Percentiles rank a stretch among this genome's conserved stretches.
Conservation (phyloP, 2,113 vertebrate genomes). For the Cinclus cinclus region DNA sequence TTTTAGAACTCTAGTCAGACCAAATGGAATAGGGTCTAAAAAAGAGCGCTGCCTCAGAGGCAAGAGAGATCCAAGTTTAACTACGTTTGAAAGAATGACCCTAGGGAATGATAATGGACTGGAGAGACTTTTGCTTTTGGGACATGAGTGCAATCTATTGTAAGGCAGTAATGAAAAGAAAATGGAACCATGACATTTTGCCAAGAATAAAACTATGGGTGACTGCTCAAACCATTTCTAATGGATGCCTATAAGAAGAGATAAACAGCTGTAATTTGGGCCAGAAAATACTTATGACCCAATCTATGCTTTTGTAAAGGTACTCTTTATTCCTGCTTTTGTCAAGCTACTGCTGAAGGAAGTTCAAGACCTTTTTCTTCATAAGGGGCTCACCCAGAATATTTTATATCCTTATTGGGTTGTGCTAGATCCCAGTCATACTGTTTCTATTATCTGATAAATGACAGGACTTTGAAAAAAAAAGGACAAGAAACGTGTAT, state of each 20-base stretch:
- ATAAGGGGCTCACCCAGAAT: constrained; percentile 2
- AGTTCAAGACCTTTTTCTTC: constrained; percentile 50
- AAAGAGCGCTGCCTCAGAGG: neutral
- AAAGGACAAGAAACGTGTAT: neutral
- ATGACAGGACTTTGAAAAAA: constrained; percentile 23
- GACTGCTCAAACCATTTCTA: neutral
- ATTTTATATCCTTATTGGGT: constrained; percentile 26
- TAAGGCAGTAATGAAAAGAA: constrained; percentile 50
- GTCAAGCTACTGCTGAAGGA: constrained; percentile 11
- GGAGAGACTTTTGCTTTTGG: constrained; percentile 27
- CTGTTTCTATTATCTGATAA: constrained; percentile 8
- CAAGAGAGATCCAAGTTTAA: constrained; percentile 27
- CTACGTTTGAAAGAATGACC: constrained; percentile 5
- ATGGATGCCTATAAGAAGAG: neutral
- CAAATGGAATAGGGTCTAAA: constrained; percentile 4
- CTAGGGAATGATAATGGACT: constrained; percentile 49
- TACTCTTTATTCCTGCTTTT: neutral
- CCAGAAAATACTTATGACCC: constrained; percentile 17
- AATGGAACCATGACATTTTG: constrained; percentile 36
- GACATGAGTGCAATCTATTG: constrained; percentile 47
- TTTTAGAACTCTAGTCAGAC: neutral
- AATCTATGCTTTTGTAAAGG: neutral
- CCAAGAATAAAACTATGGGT: constrained; percentile 10
- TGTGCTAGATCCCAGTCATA: constrained; percentile 25
- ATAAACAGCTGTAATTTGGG: constrained; percentile 44